Base-by-base conservation (phyloP, 1,140 invertebrate species). In the Dreissena rostriformis region DNA sequence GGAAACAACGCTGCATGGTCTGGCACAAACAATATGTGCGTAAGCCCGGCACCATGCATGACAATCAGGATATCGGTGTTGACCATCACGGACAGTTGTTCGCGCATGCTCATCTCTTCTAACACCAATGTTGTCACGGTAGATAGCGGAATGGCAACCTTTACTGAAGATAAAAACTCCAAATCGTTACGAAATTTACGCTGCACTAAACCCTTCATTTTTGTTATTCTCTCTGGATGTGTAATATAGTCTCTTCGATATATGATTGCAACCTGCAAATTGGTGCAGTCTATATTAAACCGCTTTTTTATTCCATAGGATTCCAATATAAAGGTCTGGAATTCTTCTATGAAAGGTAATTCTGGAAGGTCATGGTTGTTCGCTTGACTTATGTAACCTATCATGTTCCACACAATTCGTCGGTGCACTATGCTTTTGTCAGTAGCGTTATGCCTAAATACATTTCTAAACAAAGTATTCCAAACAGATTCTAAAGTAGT, bases 21-120 rank as follows among this genome's bases (percentile, higher is more conserved):
- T 0, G 98, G 98, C 86, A 99, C 94, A 93, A 99, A 99, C 77
- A 99, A 93, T 39, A 98, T 92, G 94, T 99, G 98, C 0, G 98
- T 98, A 24, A 99, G 92, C 0, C 98, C 98, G 83, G 98, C 97
- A 22, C 98, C 98, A 93, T 99, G 98, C 94, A 99, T 98, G 26
- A 98, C 98, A 90, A 99, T 97, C 76, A 99, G 96, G 84, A 99
- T 96, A 94, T 99, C 98, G 0, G 97, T 96, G 88, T 98, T 97
- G 65, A 86, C 70, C n/a, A 92, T 82, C 0, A 88, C 24, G 19
- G 87, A 61, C 29, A 92, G 74, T 83, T 92, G 92, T 15, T 89
- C 39, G 26, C 82, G 72, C 86, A 92, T 88, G 14, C 72, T 72
- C 72, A 91, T 68, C 14, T 81, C 28, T 51, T 92, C 91, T 12